Percentiles rank a stretch among this genome's conserved stretches.
Conservation (phyloP, 2,888 invertebrate species). For the Lasioglossum morio region DNA sequence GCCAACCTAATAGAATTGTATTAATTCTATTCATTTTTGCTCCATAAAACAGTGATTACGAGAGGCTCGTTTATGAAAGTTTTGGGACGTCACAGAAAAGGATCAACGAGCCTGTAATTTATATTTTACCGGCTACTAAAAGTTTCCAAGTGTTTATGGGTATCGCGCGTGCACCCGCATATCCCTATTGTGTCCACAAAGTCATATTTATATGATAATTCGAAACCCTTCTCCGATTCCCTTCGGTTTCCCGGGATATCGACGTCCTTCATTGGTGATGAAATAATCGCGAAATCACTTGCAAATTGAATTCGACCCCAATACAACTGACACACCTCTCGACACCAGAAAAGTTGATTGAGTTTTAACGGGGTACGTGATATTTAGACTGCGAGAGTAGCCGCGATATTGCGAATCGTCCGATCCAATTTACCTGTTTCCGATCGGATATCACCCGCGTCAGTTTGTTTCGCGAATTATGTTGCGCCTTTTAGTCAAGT, state of each 20-base stretch:
- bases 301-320: constrained; percentile 31
- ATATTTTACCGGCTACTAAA: neutral
- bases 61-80: neutral
- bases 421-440: neutral
- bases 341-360: constrained; percentile 11
- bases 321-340: neutral
- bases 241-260: neutral
- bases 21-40: no score
- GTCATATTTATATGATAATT: constrained; percentile 25
- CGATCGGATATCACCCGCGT: neutral
- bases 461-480: neutral
- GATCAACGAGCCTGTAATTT: neutral
- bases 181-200: neutral
- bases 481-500: neutral
- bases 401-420: neutral
- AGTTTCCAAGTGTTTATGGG: neutral
- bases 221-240: neutral
- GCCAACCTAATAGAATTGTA: no score
- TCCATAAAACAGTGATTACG: no score
- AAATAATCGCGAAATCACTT: constrained; percentile 12
- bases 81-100: neutral
- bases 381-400: neutral
- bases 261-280: neutral
- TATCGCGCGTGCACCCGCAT: neutral
- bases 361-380: neutral